A percentile compares a stretch with the other conserved stretches of the same genome.
Evolutionary conservation across 2,113 vertebrate genomes (phyloP).

Genomic region (Brachyhypopomus occidentalis): DNA sequence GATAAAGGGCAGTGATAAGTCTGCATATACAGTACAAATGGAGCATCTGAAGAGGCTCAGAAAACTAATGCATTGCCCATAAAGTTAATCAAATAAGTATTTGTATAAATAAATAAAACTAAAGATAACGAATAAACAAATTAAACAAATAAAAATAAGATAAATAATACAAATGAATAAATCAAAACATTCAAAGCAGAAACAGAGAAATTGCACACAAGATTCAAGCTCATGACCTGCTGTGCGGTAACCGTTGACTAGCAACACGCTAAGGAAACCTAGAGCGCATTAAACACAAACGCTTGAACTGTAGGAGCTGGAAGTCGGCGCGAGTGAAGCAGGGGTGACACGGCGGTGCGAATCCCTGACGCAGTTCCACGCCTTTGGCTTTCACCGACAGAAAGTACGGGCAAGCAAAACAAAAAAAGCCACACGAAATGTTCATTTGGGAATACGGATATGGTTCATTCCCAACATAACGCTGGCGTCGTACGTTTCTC

Average conservation of each 20-base stretch:
- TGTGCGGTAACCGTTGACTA: neutral
- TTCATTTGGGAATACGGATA: neutral
- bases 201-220: neutral
- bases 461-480: neutral
- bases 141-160: neutral
- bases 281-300: neutral
- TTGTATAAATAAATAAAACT: neutral
- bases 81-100: neutral
- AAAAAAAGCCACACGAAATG: neutral
- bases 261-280: neutral
- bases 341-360: neutral
- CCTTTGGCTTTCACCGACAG: no score
- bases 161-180: neutral
- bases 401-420: neutral
- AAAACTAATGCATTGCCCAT: no score
- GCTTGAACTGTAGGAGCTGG: neutral
- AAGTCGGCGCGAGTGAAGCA: no score
- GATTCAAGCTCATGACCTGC: neutral
- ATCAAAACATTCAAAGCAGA: neutral
- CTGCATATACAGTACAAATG: neutral
- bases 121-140: neutral
- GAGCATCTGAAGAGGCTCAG: neutral
- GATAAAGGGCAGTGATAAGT: neutral
- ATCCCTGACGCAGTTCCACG: no score
- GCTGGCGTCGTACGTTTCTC: neutral